A percentile compares a stretch with the other conserved stretches of the same genome.
Conservation (phyloP, 2,797 vertebrate species). For the Poecile montanus region DNA sequence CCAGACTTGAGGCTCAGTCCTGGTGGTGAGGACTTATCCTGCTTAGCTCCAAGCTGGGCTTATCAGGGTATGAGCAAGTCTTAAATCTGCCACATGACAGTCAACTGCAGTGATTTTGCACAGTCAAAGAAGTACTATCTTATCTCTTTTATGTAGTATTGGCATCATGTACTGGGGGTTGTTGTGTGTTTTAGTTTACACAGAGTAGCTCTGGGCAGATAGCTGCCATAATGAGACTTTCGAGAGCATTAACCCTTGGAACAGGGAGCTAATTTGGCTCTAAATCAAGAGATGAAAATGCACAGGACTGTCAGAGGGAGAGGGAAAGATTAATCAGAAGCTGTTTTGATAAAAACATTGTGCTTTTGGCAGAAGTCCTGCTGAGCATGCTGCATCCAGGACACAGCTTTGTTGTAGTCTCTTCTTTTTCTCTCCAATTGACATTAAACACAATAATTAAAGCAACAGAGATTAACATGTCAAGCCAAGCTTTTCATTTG, state of each 20-base stretch:
- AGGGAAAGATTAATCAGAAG: constrained; percentile 27
- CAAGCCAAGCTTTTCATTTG: constrained; percentile 32
- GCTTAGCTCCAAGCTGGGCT: neutral
- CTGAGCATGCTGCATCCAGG: neutral
- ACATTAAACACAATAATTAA: constrained; percentile 56
- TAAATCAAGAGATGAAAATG: neutral
- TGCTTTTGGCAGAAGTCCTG: constrained; percentile 35
- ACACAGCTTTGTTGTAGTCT: constrained; percentile 18
- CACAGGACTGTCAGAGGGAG: neutral
- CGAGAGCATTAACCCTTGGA: constrained; percentile 14
- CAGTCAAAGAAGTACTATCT: neutral
- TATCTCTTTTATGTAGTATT: neutral
- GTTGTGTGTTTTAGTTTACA: neutral
- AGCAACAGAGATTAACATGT: constrained; percentile 44
- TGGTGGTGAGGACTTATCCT: neutral
- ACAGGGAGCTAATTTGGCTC: neutral
- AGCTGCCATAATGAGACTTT: neutral
- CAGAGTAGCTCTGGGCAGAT: neutral
- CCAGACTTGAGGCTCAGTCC: neutral
- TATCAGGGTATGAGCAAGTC: neutral
- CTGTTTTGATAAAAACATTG: constrained; percentile 40
- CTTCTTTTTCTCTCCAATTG: constrained; percentile 6
- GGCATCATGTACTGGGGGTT: neutral
- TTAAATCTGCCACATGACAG: neutral
- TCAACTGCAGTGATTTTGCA: neutral